Percentiles rank a stretch among this genome's conserved stretches.
Evolutionary conservation across 2,797 vertebrate species (phyloP).

Genomic region (Columba guinea): DNA sequence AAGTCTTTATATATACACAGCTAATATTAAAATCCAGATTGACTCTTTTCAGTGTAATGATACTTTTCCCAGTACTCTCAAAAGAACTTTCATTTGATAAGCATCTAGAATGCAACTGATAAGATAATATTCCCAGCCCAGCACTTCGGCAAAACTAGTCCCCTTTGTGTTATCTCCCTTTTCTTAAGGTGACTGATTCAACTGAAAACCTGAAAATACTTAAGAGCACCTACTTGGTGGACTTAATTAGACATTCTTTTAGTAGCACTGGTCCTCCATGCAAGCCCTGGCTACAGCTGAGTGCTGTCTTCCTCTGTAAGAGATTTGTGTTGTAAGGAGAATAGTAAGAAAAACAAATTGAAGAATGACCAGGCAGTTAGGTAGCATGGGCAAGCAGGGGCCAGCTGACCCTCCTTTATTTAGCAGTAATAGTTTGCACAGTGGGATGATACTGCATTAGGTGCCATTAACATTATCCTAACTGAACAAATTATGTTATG

Average conservation of each 20-base stretch:
- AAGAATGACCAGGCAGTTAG: neutral
- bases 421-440: neutral
- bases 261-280: neutral
- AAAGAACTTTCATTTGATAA: neutral
- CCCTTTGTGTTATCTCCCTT: neutral
- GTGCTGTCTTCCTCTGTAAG: neutral
- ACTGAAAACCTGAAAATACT: neutral
- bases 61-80: neutral
- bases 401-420: neutral
- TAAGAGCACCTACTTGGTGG: neutral
- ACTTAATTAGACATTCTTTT: neutral
- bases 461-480: neutral
- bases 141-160: neutral
- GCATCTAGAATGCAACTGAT: neutral
- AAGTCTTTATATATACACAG: neutral
- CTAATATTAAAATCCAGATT: neutral
- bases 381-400: neutral
- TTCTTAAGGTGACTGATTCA: neutral
- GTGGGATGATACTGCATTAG: neutral
- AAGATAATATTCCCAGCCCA: neutral
- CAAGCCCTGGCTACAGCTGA: neutral
- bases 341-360: neutral
- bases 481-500: neutral
- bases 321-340: neutral
- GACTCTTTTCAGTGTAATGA: neutral